Evolutionary conservation across 2,797 vertebrate species (phyloP), one percentile per base, ranked within the genome.

Genomic region (Melanotaenia nigrans): DNA sequence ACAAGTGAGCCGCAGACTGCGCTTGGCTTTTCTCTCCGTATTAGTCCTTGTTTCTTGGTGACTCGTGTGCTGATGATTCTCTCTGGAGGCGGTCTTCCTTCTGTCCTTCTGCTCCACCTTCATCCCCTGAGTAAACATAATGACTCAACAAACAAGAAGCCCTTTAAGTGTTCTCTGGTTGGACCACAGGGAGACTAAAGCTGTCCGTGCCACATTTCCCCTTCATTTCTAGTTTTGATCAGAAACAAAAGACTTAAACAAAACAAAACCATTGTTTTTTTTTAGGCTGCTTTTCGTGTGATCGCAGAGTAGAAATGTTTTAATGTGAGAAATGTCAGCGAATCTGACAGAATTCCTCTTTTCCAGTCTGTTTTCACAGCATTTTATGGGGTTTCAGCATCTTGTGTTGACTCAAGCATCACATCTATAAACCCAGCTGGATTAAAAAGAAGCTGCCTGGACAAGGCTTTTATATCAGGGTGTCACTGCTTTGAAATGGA

Each of bases 101-200:
- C 24, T 64, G 36, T 53, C 16, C 11, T 16, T 68, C 66, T n/a
- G 2, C 63, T 33, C 54, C 55, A 24, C 42, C 0, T 36, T 25
- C 6, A 9, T 2, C 53, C 64, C 53, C 57, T 18, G 5, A 56
- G 62, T 55, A 38, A 25, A 58, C 59, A 54, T 11, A n/a, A 20
- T 28, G 49, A 7, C 49, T 49, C 8, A 66, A 40, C 71, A 58
- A 22, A 35, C 47, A 24, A 22, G 11, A 8, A 1, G n/a, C 11
- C 42, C 54, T 73, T 57, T 25, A 22, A 73, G 66, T n/a, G 65
- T 62, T 76, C 40, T 30, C 56, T 64, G 56, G 22, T 32, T 25
- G 25, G 38, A 28, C 53, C 59, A 53, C 35, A 38, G 56, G 38
- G 5, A 42, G 38, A 22, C 61, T 36, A 63, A 24, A 71, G 16